Evolutionary conservation across 2,888 invertebrate species (phyloP).

Genomic region (Mythimna albipuncta): DNA sequence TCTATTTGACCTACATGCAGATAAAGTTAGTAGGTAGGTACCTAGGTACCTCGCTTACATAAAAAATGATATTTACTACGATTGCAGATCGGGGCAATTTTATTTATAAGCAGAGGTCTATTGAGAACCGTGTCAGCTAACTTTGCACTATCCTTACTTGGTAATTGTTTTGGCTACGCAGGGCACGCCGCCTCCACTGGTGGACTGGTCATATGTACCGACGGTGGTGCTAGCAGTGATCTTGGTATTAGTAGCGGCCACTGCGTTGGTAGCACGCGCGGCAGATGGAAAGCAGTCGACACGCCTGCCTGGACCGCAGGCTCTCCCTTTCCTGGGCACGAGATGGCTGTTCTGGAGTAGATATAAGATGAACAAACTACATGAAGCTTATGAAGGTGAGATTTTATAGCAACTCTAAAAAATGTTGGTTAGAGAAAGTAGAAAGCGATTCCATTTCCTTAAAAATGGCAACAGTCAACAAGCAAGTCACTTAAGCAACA

Average conservation of each 20-base stretch:
- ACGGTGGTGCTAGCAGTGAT: conserved; percentile 80
- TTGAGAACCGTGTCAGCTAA: background rate
- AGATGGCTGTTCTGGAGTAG: conserved; percentile 94
- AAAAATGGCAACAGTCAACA: conserved; percentile 1
- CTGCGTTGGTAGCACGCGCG: conserved; percentile 75
- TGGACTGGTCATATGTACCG: conserved; percentile 86
- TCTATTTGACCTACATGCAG: too few species aligned
- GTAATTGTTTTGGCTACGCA: conserved; percentile 55
- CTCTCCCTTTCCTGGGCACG: conserved; percentile 94
- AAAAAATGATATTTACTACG: background rate
- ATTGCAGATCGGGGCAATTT: background rate
- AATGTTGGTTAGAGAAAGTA: background rate
- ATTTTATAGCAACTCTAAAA: conserved; percentile 10
- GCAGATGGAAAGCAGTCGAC: conserved; percentile 73
- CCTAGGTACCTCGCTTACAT: too few species aligned
- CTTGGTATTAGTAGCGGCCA: conserved; percentile 76
- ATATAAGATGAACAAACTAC: conserved; percentile 94
- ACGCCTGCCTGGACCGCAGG: conserved; percentile 93
- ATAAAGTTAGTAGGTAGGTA: too few species aligned
- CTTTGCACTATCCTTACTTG: background rate
- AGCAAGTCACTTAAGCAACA: background rate
- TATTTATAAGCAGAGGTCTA: background rate
- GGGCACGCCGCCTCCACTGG: conserved; percentile 80
- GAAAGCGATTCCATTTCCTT: background rate
- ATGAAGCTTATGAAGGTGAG: conserved; percentile 95